phyloP scores from a whole-genome alignment of 2,888 invertebrate genomes.

The Nowickia ferox region DNA sequence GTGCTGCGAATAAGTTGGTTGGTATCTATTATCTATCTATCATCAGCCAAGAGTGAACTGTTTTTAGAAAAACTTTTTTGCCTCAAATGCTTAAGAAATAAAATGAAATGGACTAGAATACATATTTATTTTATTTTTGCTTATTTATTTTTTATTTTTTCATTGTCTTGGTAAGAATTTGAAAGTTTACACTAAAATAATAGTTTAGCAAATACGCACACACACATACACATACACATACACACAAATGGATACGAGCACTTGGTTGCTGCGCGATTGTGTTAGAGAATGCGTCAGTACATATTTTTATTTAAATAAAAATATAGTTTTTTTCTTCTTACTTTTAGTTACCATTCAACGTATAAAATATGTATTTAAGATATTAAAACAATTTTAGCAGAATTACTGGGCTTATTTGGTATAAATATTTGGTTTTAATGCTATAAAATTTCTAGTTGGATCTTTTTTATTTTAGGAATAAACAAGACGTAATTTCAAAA shows the following conservation, averaged over 20 bases:
- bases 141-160: slow-evolving; percentile 8
- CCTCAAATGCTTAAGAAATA: slow-evolving; percentile 39
- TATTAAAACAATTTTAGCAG: background rate
- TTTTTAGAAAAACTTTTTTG: slow-evolving; percentile 61
- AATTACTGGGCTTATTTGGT: background rate
- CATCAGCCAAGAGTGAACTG: slow-evolving; percentile 63
- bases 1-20: slow-evolving; percentile 22
- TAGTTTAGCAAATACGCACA: slow-evolving; percentile 18
- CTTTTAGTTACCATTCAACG: background rate
- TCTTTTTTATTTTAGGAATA: too few relatives aligned
- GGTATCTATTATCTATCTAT: slow-evolving; percentile 56
- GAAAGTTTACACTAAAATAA: slow-evolving; percentile 26
- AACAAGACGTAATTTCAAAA: too few relatives aligned
- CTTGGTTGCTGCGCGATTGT: background rate
- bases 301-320: slow-evolving; percentile 18
- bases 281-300: slow-evolving; percentile 63
- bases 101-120: slow-evolving; percentile 46
- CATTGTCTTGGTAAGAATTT: slow-evolving; percentile 32
- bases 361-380: background rate
- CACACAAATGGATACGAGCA: background rate
- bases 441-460: too few relatives aligned
- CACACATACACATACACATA: background rate
- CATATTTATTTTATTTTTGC: slow-evolving; percentile 22
- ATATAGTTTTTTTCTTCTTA: background rate
- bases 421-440: background rate